phyloP scores from a whole-genome alignment of 2,888 invertebrate genomes.

The Troglohyphantes excavatus region DNA sequence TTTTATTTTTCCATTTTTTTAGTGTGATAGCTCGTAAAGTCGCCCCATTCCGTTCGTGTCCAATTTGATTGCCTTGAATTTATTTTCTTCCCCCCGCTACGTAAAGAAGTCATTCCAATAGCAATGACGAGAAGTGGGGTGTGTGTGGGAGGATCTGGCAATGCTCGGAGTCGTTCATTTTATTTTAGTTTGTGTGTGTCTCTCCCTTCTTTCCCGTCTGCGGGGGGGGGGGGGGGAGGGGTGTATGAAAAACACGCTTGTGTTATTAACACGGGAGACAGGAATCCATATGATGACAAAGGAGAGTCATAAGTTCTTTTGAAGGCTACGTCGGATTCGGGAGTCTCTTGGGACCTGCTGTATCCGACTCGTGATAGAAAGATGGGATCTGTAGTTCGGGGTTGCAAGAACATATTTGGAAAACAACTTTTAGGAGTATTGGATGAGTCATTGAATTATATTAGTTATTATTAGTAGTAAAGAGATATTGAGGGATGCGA shows the following conservation, averaged over 20 bases:
- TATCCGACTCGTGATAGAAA: not conserved
- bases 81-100: constrained; percentile 58
- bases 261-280: constrained; percentile 65
- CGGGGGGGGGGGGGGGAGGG: not conserved
- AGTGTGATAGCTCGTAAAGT: constrained; percentile 76
- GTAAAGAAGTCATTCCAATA: constrained; percentile 74
- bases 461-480: too few relatives aligned
- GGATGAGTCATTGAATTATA: too few relatives aligned
- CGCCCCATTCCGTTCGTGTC: constrained; percentile 62
- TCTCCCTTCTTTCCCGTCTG: constrained; percentile 23
- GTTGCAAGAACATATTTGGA: too few relatives aligned
- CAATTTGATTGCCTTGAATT: constrained; percentile 77
- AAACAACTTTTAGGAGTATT: too few relatives aligned
- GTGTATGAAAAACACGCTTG: constrained; percentile 55
- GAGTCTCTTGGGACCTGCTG: not conserved
- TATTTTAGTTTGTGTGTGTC: constrained; percentile 43
- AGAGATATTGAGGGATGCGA: too few relatives aligned
- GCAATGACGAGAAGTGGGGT: constrained; percentile 71
- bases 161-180: constrained; percentile 59
- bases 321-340: constrained; percentile 30
- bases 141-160: constrained; percentile 59
- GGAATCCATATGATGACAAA: constrained; percentile 60
- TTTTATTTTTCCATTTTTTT: constrained; percentile 16
- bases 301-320: constrained; percentile 56
- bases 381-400: too few relatives aligned